Evolutionary conservation across 2,113 vertebrate species (phyloP), one percentile per base, ranked within the genome.

Genomic region (Sarotherodon lohbergeri): DNA sequence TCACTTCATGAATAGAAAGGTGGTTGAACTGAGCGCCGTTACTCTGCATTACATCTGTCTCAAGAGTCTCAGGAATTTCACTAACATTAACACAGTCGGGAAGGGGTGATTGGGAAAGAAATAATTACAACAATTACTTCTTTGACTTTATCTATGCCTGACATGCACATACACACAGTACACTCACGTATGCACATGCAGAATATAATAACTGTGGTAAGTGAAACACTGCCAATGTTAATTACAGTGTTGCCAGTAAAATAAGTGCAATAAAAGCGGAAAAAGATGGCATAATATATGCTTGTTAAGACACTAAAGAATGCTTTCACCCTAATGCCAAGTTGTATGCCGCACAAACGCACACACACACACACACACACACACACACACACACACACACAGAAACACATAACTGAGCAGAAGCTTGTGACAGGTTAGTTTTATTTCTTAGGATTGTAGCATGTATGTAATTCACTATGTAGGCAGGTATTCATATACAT

Each of bases 81-180:
- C 81, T 22, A 36, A 54, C 27, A 19, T 32, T 22, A 73, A 50
- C 63, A 61, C 68, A 86, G 86, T 73, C 27, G 85, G 90, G 6
- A 61, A 83, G n/a, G 68, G 39, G 29, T 85, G 82, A 82, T 84
- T 12, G 34, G 86, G 89, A 89, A 93, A 80, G 50, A 90, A 90
- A 90, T 93, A 94, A 95, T 95, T 94, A 93, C 86, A 93, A 89
- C 91, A 93, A 94, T 94, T 94, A 90, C 86, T 66, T 88, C 83
- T 93, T 92, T 94, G 90, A 82, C 87, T 92, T 83, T 90, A 91
- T 92, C 92, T 87, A 50, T 71, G 78, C 54, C 71, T 89, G 91
- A 61, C 85, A 91, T 71, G 61, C 82, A 81, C 80, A 89, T 55
- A 63, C 27, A 52, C 71, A 73, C 10, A 41, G 84, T 76, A 76